These are phyloP conservation scores for Diglossa brunneiventris DNA, from an alignment of 2,113 vertebrate genomes.

Conservation along the genomic window DNA sequence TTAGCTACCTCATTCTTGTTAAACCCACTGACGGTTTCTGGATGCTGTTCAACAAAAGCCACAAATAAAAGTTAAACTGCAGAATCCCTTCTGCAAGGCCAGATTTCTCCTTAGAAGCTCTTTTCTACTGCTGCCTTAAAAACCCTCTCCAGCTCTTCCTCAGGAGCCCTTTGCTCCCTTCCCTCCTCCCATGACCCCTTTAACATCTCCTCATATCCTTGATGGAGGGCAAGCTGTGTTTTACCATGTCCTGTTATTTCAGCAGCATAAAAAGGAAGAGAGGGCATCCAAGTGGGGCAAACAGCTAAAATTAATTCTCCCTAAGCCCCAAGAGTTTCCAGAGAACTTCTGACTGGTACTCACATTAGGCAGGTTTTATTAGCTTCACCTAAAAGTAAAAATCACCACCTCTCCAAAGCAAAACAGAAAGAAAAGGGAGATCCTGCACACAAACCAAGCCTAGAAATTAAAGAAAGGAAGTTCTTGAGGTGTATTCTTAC, in stretches of 20 bases:
- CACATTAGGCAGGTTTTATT: neutral
- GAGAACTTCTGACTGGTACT: neutral
- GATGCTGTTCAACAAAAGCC: conserved; percentile 11
- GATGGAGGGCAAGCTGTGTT: neutral
- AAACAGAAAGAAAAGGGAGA: neutral
- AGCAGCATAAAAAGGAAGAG: neutral
- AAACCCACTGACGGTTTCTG: neutral
- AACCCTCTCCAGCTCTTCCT: neutral
- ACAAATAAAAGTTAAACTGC: conserved; percentile 16
- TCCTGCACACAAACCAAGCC: neutral
- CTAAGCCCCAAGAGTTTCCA: neutral
- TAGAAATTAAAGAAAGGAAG: neutral
- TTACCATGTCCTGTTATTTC: neutral
- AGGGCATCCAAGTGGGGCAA: neutral
- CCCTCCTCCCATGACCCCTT: neutral
- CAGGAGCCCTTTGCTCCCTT: neutral
- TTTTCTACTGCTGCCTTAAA: neutral
- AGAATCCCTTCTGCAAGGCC: neutral
- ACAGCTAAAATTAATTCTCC: neutral
- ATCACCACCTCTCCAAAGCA: neutral
- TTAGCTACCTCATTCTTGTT: conserved; percentile 9
- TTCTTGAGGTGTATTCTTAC: neutral
- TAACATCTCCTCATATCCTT: neutral
- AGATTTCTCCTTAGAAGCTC: neutral
- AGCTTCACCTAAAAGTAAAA: neutral